phyloP scores from a whole-genome alignment of 2,797 vertebrate genomes.

The Vultur gryphus region DNA sequence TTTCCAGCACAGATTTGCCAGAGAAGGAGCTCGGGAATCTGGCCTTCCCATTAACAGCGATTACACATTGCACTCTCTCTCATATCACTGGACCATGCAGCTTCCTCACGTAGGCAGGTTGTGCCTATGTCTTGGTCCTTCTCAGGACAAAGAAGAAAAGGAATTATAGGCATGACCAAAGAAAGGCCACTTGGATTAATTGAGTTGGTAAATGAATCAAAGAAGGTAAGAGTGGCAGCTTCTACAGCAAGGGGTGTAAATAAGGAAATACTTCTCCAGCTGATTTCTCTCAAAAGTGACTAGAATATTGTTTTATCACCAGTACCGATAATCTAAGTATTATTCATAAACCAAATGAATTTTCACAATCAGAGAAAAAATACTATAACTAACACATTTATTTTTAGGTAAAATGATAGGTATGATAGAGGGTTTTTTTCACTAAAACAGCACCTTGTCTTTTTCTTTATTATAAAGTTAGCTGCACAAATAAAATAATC shows the following conservation, averaged over 20 bases:
- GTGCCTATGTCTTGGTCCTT: neutral
- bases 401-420: neutral
- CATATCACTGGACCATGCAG: neutral
- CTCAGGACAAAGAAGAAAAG: neutral
- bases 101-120: neutral
- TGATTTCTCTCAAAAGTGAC: neutral
- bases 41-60: neutral
- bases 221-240: neutral
- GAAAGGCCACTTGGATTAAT: neutral
- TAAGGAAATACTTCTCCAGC: neutral
- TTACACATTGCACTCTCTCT: neutral
- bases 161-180: neutral
- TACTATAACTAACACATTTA: neutral
- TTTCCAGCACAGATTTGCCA: neutral
- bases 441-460: neutral
- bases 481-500: neutral
- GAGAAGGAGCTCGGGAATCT: neutral
- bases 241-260: neutral
- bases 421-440: fast-evolving
- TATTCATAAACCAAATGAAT: neutral
- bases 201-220: neutral
- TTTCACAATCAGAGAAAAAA: neutral
- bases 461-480: neutral
- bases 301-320: neutral
- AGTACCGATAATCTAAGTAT: neutral